phyloP scores from a whole-genome alignment of 2,113 vertebrate species.

The Pardalotus punctatus region DNA sequence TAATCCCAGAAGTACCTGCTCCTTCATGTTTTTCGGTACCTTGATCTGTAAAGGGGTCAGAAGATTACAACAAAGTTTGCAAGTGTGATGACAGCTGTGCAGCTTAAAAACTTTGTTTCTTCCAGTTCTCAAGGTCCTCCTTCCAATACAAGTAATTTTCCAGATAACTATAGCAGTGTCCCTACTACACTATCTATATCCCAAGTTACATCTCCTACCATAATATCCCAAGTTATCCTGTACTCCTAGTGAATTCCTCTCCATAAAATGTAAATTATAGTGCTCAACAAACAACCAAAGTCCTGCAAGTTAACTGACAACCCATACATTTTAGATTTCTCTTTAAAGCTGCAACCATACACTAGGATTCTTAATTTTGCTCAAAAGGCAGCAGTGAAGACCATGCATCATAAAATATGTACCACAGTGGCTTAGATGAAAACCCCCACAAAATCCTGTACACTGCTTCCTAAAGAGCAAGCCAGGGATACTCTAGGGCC shows the following conservation, averaged over 20 bases:
- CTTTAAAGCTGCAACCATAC: neutral
- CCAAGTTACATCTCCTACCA: neutral
- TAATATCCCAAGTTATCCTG: neutral
- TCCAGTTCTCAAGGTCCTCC: neutral
- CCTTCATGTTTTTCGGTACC: conserved; percentile 85
- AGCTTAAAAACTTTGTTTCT: neutral
- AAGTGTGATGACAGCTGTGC: neutral
- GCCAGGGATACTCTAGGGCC: neutral
- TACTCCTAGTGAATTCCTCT: neutral
- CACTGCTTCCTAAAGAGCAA: neutral
- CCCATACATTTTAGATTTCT: neutral
- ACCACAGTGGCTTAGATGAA: neutral
- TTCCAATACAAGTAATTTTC: neutral
- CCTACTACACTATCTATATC: neutral
- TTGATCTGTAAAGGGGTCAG: conserved; percentile 78
- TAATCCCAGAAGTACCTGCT: conserved; percentile 78
- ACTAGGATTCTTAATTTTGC: neutral
- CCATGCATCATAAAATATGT: neutral
- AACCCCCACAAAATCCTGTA: neutral
- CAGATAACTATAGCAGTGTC: neutral
- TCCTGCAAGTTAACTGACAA: neutral
- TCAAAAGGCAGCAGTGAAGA: neutral
- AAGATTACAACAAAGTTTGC: neutral
- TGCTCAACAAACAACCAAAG: neutral
- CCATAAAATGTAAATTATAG: neutral